Evolutionary conservation across 2,888 invertebrate genomes (phyloP), one percentile per base, ranked within the genome.

Genomic region (Acanthosoma haemorrhoidale): DNA sequence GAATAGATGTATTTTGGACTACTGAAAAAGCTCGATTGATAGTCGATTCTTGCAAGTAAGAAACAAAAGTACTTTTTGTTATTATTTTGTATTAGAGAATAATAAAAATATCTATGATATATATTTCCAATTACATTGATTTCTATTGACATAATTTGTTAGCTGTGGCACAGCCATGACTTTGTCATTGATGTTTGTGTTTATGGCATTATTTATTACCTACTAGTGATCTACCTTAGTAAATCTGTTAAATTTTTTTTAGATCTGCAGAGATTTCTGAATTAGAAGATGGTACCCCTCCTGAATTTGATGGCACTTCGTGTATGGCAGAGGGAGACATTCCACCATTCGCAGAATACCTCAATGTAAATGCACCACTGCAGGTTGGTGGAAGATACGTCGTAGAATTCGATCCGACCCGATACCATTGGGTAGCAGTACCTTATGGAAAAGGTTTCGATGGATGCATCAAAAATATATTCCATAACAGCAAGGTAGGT

Each of bases 1-100:
- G 94, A 71, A 83, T 99, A 71, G 97, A 97, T 79, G 87, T 99
- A 75, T 95, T 95, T 79, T 96, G 96, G 93, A 90, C 93, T 76
- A 93, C 94, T 3, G 96, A 96, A 80, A 90, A 88, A 77, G 92
- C 96, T 0, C 87, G 92, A 76, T 88, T 97, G 85, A 90, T 96
- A 4, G 92, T 97, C 11, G 97, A 97, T 80, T 92, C 87, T 76
- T 97, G 97, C 80, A 92, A 90, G 64, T 64, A n/a, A n/a, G n/a
- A n/a, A n/a, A n/a, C n/a, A n/a, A n/a, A n/a, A n/a, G n/a, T n/a
- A n/a, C n/a, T n/a, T n/a, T n/a, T n/a, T n/a, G n/a, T n/a, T n/a
- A n/a, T n/a, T n/a, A n/a, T n/a, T n/a, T n/a, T n/a, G n/a, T n/a
- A n/a, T n/a, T n/a, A n/a, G n/a, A n/a, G n/a, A n/a, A n/a, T n/a